These are phyloP conservation scores for Heloderma charlesbogerti DNA, from an alignment of 2,113 vertebrate species.

Conservation along the genomic window DNA sequence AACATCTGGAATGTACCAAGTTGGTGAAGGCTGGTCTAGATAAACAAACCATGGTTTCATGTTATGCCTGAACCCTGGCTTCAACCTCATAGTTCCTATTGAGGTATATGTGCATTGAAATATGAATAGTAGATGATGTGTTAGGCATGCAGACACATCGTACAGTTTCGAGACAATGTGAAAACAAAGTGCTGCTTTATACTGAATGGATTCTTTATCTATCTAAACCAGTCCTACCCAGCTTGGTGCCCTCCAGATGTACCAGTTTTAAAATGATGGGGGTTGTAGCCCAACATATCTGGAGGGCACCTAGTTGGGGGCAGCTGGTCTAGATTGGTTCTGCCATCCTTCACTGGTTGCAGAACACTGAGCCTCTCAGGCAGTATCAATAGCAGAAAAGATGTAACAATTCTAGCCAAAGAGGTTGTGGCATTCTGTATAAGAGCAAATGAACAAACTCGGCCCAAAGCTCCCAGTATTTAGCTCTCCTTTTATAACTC, in stretches of 20 bases:
- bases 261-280: too few species aligned
- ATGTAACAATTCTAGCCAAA: not conserved
- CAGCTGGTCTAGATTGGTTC: not conserved
- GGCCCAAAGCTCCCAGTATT: not conserved
- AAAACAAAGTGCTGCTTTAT: not conserved
- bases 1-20: too few species aligned
- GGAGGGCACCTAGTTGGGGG: not conserved
- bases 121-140: not conserved
- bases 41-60: not conserved
- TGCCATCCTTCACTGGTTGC: not conserved
- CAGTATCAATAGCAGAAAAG: not conserved
- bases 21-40: not conserved
- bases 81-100: not conserved
- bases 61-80: not conserved
- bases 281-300: not conserved
- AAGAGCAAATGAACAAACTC: not conserved
- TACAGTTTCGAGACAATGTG: not conserved
- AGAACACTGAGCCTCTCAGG: not conserved
- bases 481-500: not conserved
- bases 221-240: not conserved
- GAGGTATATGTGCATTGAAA: not conserved
- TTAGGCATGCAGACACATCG: not conserved
- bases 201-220: not conserved
- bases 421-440: not conserved
- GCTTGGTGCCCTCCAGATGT: too few species aligned